Percentiles rank a stretch among this genome's conserved stretches.
phyloP scores from a whole-genome alignment of 1,140 invertebrate genomes.

The Notospermus geniculatus region DNA sequence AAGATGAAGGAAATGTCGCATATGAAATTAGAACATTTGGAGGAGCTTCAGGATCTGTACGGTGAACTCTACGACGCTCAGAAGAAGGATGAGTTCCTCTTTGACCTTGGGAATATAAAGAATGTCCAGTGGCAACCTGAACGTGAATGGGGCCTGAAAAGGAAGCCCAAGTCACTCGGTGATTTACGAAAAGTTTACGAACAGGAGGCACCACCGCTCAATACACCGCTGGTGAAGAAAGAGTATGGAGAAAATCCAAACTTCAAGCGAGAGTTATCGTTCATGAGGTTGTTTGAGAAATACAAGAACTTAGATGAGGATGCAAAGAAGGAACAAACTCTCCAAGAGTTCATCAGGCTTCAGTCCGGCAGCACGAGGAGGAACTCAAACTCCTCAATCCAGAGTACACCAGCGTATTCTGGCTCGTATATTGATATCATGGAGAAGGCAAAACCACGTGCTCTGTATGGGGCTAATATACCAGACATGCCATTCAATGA shows the following conservation, averaged over 20 bases:
- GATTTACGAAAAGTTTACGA: constrained; percentile 62
- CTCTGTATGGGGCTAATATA: constrained; percentile 40
- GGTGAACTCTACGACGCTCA: constrained; percentile 75
- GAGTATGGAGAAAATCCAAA: constrained; percentile 5
- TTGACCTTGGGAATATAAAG: constrained; percentile 69
- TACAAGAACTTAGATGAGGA: constrained; percentile 25
- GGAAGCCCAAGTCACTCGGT: constrained; percentile 82
- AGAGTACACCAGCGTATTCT: background rate
- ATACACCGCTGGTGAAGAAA: constrained; percentile 8
- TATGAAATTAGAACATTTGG: constrained; percentile 71
- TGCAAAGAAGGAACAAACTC: background rate
- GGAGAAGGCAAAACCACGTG: constrained; percentile 21
- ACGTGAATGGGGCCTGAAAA: constrained; percentile 73
- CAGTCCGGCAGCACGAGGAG: constrained; percentile 2
- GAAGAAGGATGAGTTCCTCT: constrained; percentile 80
- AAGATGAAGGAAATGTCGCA: background rate
- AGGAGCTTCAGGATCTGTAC: constrained; percentile 76
- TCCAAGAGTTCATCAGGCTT: constrained; percentile 3
- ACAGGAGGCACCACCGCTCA: constrained; percentile 18
- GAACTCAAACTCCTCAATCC: constrained; percentile 11
- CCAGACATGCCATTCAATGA: constrained; percentile 27
- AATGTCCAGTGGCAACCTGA: constrained; percentile 67
- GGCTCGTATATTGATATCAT: constrained; percentile 23
- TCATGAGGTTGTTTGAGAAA: constrained; percentile 23
- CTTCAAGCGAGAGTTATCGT: constrained; percentile 17